phyloP scores from a whole-genome alignment of 1,140 invertebrate species.

The Drosophila triauraria region DNA sequence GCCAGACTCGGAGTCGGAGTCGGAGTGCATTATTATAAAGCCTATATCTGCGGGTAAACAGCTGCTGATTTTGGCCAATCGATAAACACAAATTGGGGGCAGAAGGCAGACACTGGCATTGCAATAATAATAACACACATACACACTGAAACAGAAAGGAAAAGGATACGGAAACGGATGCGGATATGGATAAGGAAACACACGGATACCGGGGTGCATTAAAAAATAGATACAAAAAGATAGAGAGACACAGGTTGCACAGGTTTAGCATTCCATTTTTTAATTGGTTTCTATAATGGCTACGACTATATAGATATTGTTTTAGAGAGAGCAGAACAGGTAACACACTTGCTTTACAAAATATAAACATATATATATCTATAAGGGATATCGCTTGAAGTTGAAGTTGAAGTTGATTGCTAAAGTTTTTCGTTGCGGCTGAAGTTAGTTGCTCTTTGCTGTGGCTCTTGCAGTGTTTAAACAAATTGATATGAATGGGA shows the following conservation, averaged over 20 bases:
- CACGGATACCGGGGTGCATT: slow-evolving; percentile 28
- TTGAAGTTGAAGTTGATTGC: slow-evolving; percentile 40
- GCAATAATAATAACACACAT: slow-evolving; percentile 13
- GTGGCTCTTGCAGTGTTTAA: slow-evolving; percentile 48
- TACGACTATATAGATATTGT: slow-evolving; percentile 40
- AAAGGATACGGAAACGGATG: slow-evolving; percentile 19
- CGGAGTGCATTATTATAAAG: slow-evolving; percentile 51
- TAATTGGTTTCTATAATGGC: slow-evolving; percentile 67
- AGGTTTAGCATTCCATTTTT: slow-evolving; percentile 67
- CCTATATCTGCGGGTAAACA: slow-evolving; percentile 68
- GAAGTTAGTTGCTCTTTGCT: slow-evolving; percentile 49
- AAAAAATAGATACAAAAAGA: slow-evolving; percentile 26
- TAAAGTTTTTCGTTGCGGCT: slow-evolving; percentile 46
- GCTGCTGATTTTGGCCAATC: slow-evolving; percentile 77
- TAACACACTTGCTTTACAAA: slow-evolving; percentile 68
- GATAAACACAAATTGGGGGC: slow-evolving; percentile 61
- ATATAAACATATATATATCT: slow-evolving; percentile 43
- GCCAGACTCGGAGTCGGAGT: background rate
- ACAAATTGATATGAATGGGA: slow-evolving; percentile 40
- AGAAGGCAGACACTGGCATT: slow-evolving; percentile 52
- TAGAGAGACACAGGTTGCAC: slow-evolving; percentile 66
- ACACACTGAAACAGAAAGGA: slow-evolving; percentile 6
- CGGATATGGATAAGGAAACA: slow-evolving; percentile 17
- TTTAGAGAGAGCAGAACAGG: slow-evolving; percentile 44
- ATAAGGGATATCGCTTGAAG: slow-evolving; percentile 23